Evolutionary conservation across 1,140 invertebrate species (phyloP), one percentile per base, ranked within the genome.

Genomic region (Anagrus nilaparvatae): DNA sequence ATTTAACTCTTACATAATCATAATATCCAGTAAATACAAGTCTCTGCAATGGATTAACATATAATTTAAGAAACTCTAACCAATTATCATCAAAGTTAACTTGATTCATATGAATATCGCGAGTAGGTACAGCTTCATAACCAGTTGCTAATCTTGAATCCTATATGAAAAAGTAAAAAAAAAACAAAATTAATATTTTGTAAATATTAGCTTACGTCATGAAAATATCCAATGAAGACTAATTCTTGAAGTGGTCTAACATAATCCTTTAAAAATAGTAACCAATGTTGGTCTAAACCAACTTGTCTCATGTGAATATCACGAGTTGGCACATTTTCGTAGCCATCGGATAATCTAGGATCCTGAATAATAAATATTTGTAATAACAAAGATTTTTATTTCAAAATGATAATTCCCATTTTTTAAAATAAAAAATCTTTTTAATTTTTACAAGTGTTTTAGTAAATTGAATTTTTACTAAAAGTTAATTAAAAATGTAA

Each of bases 231-330:
- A 4, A 67, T 72, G 61, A 95, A 99, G n/a, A 92, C 82, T 51
- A 82, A 78, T 56, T 94, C 87, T 63, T 97, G 93, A 33, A 98
- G 69, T 1, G 94, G 94, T 17, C 82, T 72, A 13, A 98, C 83
- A 63, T 90, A 98, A 44, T 84, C 75, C 47, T 84, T 73, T 4
- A 99, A 74, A 50, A 99, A 87, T 53, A 86, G 76, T 12, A 97
- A 65, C 89, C 95, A 99, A 14, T 95, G 80, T 5, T 67, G 53
- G 39, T 98, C 92, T 50, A 85, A 78, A 3, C 83, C 84, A 32
- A 99, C 81, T 75, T 99, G 96, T 53, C 84, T 97, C 90, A 97
- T 98, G 64, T 99, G 96, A 59, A 98, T 98, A 63, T 99, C 96
- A 19, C 94, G 75, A 0, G 95, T 98, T 3, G 95, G 95, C 2